Percentiles rank a stretch among this genome's conserved stretches.
Conservation (phyloP, 2,888 invertebrate species). For the Ptilodon capucinus region DNA sequence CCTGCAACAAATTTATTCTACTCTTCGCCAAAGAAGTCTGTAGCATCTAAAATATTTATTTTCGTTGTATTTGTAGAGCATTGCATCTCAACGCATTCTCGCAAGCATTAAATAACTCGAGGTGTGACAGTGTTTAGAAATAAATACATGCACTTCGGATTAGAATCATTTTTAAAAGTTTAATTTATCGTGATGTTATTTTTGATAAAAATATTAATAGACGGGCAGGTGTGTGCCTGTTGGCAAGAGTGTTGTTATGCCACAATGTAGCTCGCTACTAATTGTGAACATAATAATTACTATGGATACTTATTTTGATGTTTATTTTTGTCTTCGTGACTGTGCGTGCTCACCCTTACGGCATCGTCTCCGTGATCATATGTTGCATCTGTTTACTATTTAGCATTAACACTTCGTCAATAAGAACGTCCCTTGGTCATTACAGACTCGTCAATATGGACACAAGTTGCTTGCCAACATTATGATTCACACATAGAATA, state of each 20-base stretch:
- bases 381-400: constrained; percentile 38
- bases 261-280: constrained; percentile 66
- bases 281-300: constrained; percentile 56
- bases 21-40: no score
- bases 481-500: constrained; percentile 56
- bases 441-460: constrained; percentile 52
- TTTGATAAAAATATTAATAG: constrained; percentile 78
- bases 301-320: constrained; percentile 36
- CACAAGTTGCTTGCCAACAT: constrained; percentile 63
- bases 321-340: constrained; percentile 55
- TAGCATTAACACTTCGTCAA: constrained; percentile 26
- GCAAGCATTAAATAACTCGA: not conserved
- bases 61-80: not conserved
- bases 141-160: constrained; percentile 5
- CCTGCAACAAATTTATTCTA: no score
- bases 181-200: constrained; percentile 54
- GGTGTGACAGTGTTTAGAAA: not conserved
- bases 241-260: constrained; percentile 61
- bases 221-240: constrained; percentile 71
- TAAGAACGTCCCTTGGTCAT: constrained; percentile 45
- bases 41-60: no score
- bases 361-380: constrained; percentile 11
- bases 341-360: constrained; percentile 11
- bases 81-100: not conserved
- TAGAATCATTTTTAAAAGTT: constrained; percentile 24